A percentile compares a stretch with the other conserved stretches of the same genome.
phyloP scores from a whole-genome alignment of 2,888 invertebrate species.

The Heteromyza rotundicornis region DNA sequence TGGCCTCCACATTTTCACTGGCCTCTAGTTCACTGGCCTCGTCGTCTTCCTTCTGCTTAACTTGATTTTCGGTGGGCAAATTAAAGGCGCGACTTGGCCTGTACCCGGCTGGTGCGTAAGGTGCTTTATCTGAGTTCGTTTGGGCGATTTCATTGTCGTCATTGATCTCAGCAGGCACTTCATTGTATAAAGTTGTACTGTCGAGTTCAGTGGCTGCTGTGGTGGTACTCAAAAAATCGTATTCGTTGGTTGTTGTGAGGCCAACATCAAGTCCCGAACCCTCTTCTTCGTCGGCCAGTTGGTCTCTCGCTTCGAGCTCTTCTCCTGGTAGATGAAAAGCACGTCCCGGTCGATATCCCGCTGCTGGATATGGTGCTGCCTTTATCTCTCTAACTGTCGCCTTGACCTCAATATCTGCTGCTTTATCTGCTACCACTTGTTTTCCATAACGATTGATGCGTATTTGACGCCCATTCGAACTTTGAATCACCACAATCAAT shows the following conservation, averaged over 20 bases:
- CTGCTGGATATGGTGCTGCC: slow-evolving; percentile 45
- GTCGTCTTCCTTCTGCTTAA: neutral
- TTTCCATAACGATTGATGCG: slow-evolving; percentile 49
- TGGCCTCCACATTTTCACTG: neutral
- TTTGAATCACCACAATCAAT: too few relatives aligned
- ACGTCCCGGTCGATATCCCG: slow-evolving; percentile 46
- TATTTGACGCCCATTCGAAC: slow-evolving; percentile 40
- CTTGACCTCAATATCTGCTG: slow-evolving; percentile 17
- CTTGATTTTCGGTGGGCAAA: slow-evolving; percentile 41
- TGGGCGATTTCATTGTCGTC: neutral
- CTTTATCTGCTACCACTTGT: slow-evolving; percentile 41
- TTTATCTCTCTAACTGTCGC: slow-evolving; percentile 38
- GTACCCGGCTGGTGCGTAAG: slow-evolving; percentile 51
- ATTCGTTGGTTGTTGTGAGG: slow-evolving; percentile 24
- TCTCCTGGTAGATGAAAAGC: slow-evolving; percentile 46
- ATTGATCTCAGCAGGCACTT: neutral
- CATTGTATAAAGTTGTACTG: slow-evolving; percentile 31
- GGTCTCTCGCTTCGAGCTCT: slow-evolving; percentile 11
- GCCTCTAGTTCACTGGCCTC: neutral
- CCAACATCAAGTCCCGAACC: slow-evolving; percentile 26
- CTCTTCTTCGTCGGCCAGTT: slow-evolving; percentile 11
- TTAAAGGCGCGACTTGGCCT: slow-evolving; percentile 48
- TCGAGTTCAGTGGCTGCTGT: slow-evolving; percentile 25
- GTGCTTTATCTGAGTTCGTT: slow-evolving; percentile 30
- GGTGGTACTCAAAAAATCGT: slow-evolving; percentile 26